Percentiles rank a stretch among this genome's conserved stretches.
Evolutionary conservation across 2,797 vertebrate genomes (phyloP).

Genomic region (Dryobates pubescens): DNA sequence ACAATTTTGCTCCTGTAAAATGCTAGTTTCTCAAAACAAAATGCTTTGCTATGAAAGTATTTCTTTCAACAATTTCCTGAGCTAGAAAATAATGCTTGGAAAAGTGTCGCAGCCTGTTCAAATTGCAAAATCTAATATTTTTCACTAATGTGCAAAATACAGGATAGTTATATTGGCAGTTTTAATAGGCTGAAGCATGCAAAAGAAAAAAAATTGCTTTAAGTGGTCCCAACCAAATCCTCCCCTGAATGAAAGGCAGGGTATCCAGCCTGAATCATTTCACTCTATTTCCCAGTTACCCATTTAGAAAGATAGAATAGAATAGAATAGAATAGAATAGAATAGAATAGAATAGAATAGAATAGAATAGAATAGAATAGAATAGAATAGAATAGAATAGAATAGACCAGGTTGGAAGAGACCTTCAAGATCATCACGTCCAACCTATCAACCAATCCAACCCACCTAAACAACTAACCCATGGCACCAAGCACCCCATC

Average conservation of each 20-base stretch:
- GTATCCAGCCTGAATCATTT: neutral
- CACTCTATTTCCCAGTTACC: neutral
- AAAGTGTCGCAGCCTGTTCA: neutral
- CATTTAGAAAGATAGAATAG: neutral
- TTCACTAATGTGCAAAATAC: neutral
- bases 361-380: too few species aligned
- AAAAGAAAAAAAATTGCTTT: neutral
- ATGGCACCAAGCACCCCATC: too few species aligned
- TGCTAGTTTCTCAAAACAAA: too few species aligned
- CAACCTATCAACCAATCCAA: too few species aligned
- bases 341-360: too few species aligned
- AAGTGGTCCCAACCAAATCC: neutral
- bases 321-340: too few species aligned
- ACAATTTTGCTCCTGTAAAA: neutral
- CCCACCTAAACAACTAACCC: too few species aligned
- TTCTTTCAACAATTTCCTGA: neutral
- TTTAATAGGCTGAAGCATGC: neutral
- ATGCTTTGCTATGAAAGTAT: neutral
- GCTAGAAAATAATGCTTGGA: neutral
- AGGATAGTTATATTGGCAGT: neutral
- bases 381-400: too few species aligned
- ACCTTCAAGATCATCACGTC: too few species aligned
- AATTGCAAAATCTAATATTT: neutral
- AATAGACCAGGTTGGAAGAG: too few species aligned
- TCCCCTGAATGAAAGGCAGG: rapidly evolving